Percentiles rank a stretch among this genome's conserved stretches.
Conservation (phyloP, 1,140 invertebrate species). For the Hylaeus volcanicus region DNA sequence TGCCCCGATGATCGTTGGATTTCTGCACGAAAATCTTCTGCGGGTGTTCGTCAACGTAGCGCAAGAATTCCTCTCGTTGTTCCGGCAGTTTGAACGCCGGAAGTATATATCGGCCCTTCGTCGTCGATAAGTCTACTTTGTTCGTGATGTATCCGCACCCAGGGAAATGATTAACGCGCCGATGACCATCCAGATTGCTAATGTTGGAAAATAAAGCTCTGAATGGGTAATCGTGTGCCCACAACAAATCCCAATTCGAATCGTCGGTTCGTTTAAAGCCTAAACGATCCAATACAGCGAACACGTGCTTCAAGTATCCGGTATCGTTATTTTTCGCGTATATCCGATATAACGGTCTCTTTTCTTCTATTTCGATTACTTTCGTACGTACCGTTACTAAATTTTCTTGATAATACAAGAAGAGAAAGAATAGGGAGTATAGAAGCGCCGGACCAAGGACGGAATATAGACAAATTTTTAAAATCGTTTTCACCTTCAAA, state of each 20-base stretch:
- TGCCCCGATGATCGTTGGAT: constrained; percentile 94
- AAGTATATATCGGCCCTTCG: constrained; percentile 88
- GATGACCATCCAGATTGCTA: constrained; percentile 85
- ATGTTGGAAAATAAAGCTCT: constrained; percentile 82
- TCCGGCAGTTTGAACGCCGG: constrained; percentile 93
- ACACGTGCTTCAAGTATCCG: constrained; percentile 89
- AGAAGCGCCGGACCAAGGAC: constrained; percentile 61
- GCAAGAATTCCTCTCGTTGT: constrained; percentile 86
- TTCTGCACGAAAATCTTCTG: constrained; percentile 93
- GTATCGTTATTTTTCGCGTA: constrained; percentile 82
- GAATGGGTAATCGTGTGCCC: constrained; percentile 97
- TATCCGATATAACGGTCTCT: constrained; percentile 79
- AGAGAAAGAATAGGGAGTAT: constrained; percentile 62
- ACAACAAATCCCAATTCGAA: constrained; percentile 92
- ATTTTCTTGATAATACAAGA: constrained; percentile 55
- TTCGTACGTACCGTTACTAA: constrained; percentile 48
- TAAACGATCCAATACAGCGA: constrained; percentile 86
- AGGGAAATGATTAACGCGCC: constrained; percentile 96
- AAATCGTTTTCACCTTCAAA: constrained; percentile 66
- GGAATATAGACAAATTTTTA: constrained; percentile 64
- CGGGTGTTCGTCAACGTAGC: constrained; percentile 86
- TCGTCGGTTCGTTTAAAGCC: constrained; percentile 85
- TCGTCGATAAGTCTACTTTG: constrained; percentile 94
- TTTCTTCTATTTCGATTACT: constrained; percentile 46
- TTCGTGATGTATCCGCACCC: constrained; percentile 97